Percentiles rank a stretch among this genome's conserved stretches.
These are phyloP conservation scores for Oryzaephilus surinamensis DNA, from an alignment of 1,140 invertebrate species.

Conservation along the genomic window DNA sequence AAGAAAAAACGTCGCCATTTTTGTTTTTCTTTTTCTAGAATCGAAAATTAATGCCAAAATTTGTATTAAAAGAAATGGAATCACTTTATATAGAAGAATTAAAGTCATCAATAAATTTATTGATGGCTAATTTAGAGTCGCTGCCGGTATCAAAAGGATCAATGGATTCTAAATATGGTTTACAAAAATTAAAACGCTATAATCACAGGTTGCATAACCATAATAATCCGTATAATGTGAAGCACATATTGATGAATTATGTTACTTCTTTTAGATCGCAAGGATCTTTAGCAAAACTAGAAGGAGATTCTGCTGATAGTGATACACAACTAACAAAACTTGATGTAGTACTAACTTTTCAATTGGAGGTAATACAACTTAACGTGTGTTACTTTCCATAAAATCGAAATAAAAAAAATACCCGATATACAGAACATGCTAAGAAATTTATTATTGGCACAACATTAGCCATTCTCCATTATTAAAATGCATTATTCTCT, in stretches of 20 bases:
- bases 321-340: conserved; percentile 88
- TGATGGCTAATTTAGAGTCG: conserved; percentile 98
- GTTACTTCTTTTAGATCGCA: conserved; percentile 63
- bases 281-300: conserved; percentile 85
- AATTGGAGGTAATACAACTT: conserved; percentile 71
- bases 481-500: no score
- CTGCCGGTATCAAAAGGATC: conserved; percentile 96
- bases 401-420: no score
- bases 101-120: conserved; percentile 91
- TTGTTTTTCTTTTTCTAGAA: no score
- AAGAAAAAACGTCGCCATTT: conserved; percentile 11
- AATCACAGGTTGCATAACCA: conserved; percentile 73
- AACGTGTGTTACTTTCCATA: no score
- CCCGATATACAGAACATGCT: no score
- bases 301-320: conserved; percentile 82
- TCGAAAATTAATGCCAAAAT: conserved; percentile 95
- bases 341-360: conserved; percentile 94
- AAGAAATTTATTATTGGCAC: no score
- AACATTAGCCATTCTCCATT: no score
- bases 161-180: conserved; percentile 93
- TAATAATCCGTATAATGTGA: conserved; percentile 39
- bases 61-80: conserved; percentile 99
- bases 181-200: conserved; percentile 88
- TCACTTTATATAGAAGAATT: conserved; percentile 97
- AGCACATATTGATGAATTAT: conserved; percentile 38